Evolutionary conservation across 2,113 vertebrate species (phyloP).

Genomic region (Burhinus bistriatus): DNA sequence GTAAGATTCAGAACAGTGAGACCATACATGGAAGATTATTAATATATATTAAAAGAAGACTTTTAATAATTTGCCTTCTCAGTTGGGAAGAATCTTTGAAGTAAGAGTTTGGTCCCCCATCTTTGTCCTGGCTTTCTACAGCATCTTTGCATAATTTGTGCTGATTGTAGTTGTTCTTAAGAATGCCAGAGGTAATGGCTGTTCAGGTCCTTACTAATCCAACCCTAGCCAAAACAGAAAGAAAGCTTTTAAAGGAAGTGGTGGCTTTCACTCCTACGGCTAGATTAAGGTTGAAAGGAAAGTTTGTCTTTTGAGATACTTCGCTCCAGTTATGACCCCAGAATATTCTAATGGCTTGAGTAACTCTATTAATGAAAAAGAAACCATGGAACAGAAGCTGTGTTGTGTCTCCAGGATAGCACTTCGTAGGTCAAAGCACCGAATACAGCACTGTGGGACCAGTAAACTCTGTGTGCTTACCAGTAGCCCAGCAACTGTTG

Average conservation of each 20-base stretch:
- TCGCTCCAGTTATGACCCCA: background rate
- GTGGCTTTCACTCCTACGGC: background rate
- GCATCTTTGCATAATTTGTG: background rate
- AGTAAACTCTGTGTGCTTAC: background rate
- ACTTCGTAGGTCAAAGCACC: background rate
- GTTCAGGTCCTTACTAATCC: background rate
- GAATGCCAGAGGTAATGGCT: background rate
- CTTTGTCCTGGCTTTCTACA: background rate
- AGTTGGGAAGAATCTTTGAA: background rate
- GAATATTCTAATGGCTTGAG: background rate
- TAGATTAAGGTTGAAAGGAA: background rate
- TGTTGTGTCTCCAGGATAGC: background rate
- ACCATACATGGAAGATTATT: background rate
- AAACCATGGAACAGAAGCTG: background rate
- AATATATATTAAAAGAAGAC: no score
- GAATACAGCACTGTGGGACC: background rate
- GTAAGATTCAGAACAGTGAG: background rate
- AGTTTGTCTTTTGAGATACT: background rate
- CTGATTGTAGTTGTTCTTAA: background rate
- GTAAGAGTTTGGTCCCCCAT: background rate
- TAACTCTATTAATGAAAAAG: background rate
- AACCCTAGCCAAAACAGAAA: background rate
- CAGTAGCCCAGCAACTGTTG: background rate
- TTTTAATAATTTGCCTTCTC: background rate
- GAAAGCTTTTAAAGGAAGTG: background rate